A percentile compares a stretch with the other conserved stretches of the same genome.
Conservation (phyloP, 64 coral and sea anemone genomes). For the Catalaphyllia jardinei region DNA sequence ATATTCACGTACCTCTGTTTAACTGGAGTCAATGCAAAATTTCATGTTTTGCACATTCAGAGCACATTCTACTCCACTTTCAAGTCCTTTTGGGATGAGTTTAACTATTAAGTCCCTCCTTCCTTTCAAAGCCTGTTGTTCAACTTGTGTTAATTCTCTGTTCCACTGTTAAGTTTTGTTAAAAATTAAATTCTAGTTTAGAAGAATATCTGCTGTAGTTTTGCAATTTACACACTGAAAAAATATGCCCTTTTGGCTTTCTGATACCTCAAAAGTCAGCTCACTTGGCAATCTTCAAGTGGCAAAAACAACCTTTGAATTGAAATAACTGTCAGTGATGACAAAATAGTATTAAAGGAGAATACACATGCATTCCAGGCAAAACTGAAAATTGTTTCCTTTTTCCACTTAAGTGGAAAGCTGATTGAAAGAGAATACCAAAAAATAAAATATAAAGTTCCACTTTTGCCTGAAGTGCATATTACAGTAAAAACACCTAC, state of each 20-base stretch:
- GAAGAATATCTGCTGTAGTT: neutral
- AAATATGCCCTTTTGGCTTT: neutral
- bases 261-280: conserved; percentile 39
- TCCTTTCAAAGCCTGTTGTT: conserved; percentile 17
- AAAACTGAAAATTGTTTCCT: conserved; percentile 19
- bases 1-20: conserved; percentile 10
- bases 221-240: neutral
- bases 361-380: neutral
- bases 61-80: neutral
- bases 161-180: conserved; percentile 60
- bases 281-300: conserved; percentile 54
- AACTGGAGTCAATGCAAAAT: neutral
- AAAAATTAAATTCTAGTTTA: conserved; percentile 58
- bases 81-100: conserved; percentile 22
- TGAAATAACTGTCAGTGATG: conserved; percentile 22
- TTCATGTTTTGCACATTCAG: neutral
- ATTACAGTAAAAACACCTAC: neutral
- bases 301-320: conserved; percentile 50
- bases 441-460: neutral
- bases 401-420: neutral
- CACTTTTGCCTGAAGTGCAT: neutral
- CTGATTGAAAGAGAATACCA: neutral
- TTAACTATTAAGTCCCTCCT: conserved; percentile 2
- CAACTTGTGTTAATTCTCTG: conserved; percentile 37
- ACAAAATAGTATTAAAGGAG: neutral